phyloP scores from a whole-genome alignment of 1,140 invertebrate genomes.

The Babylonia areolata region DNA sequence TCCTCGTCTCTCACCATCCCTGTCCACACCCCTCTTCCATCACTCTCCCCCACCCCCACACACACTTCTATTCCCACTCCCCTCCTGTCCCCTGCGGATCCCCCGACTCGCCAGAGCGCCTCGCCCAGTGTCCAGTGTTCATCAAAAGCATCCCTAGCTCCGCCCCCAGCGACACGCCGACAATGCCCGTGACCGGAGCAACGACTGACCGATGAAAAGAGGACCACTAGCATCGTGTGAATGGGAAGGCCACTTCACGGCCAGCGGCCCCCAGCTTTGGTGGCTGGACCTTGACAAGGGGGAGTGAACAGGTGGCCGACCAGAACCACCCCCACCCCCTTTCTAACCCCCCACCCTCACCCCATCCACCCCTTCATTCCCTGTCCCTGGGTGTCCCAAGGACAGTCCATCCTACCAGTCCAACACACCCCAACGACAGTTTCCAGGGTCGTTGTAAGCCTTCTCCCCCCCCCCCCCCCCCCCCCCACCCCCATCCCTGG shows the following conservation, averaged over 20 bases:
- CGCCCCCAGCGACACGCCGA: background rate
- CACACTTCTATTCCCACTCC: background rate
- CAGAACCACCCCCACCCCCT: background rate
- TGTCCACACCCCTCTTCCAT: background rate
- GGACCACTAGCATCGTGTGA: no score
- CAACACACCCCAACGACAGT: no score
- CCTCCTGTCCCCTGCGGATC: background rate
- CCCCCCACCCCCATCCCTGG: no score
- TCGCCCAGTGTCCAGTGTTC: no score
- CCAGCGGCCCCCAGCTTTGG: background rate
- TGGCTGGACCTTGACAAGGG: no score
- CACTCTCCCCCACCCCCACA: background rate
- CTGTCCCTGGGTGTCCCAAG: background rate
- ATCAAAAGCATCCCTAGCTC: background rate
- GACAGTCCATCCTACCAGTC: no score
- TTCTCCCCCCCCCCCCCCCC: no score
- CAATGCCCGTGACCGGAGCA: background rate
- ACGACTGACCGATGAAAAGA: constrained; percentile 9
- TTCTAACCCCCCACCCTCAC: background rate
- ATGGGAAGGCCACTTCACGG: background rate
- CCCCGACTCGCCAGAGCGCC: no score
- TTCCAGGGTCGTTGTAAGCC: no score
- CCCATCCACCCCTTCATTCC: background rate
- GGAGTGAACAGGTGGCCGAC: background rate
- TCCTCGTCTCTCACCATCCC: background rate